These are phyloP conservation scores for Aspidiotus destructor DNA, from an alignment of 2,888 invertebrate genomes.

Conservation along the genomic window DNA sequence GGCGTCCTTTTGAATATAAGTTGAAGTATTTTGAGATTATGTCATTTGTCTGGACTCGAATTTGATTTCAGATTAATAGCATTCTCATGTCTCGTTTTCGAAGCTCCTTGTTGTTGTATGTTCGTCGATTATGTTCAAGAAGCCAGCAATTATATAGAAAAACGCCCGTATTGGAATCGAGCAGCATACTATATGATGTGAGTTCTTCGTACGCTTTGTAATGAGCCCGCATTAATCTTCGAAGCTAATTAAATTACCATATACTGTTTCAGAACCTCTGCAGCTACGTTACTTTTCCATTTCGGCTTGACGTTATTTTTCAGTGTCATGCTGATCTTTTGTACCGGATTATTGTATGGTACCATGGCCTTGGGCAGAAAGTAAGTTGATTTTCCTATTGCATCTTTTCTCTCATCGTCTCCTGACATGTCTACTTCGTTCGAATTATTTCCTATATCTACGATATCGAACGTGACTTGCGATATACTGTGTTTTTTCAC, in stretches of 20 bases:
- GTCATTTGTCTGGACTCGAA: too few relatives aligned
- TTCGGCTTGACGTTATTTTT: constrained; percentile 65
- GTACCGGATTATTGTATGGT: constrained; percentile 80
- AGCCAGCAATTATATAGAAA: constrained; percentile 71
- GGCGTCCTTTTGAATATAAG: too few relatives aligned
- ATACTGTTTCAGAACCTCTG: constrained; percentile 54
- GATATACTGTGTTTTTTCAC: too few relatives aligned
- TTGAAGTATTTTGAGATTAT: too few relatives aligned
- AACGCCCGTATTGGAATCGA: constrained; percentile 80
- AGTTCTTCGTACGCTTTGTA: constrained; percentile 44
- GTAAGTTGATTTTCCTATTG: constrained; percentile 52
- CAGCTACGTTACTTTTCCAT: constrained; percentile 72
- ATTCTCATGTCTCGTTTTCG: constrained; percentile 75
- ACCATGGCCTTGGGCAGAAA: constrained; percentile 92
- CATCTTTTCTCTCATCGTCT: not conserved
- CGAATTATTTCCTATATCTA: too few relatives aligned
- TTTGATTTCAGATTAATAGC: constrained; percentile 55
- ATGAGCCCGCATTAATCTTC: not conserved
- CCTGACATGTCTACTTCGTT: too few relatives aligned
- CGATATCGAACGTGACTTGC: too few relatives aligned
- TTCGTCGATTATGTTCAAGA: constrained; percentile 89
- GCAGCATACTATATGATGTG: constrained; percentile 76
- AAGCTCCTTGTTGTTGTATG: constrained; percentile 95
- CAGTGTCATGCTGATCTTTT: constrained; percentile 80
- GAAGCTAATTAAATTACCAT: constrained; percentile 36